A percentile compares a stretch with the other conserved stretches of the same genome.
These are phyloP conservation scores for Podarcis siculus DNA, from an alignment of 2,797 vertebrate genomes.

Conservation along the genomic window DNA sequence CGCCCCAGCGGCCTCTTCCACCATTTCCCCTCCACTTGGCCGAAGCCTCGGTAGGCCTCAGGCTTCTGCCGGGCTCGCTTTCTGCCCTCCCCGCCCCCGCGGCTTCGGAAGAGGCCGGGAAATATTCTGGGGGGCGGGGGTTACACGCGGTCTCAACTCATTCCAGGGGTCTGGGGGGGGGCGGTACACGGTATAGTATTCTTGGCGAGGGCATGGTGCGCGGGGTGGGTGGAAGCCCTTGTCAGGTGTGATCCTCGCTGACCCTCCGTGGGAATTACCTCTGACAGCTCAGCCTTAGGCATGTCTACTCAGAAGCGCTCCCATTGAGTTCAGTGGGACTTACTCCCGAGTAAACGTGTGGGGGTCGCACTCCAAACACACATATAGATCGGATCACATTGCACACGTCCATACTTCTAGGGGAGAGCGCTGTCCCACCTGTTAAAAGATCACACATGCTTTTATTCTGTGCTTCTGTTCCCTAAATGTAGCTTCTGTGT, in stretches of 20 bases:
- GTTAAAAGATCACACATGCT: too few relatives aligned
- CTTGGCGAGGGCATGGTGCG: too few relatives aligned
- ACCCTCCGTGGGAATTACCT: neutral
- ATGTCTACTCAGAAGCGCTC: neutral
- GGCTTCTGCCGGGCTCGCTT: conserved; percentile 55
- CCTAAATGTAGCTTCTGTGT: neutral
- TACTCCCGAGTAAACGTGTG: neutral
- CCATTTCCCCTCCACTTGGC: neutral
- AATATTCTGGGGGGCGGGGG: conserved; percentile 7
- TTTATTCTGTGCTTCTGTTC: too few relatives aligned
- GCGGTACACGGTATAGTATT: too few relatives aligned
- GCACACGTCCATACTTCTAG: neutral
- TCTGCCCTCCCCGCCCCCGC: neutral
- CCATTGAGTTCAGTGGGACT: neutral
- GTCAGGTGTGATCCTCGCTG: neutral
- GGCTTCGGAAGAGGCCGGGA: neutral
- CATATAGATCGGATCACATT: neutral
- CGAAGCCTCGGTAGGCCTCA: conserved; percentile 57
- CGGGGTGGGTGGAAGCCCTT: too few relatives aligned
- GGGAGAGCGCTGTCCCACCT: too few relatives aligned
- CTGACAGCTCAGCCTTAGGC: neutral
- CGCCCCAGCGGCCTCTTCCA: neutral
- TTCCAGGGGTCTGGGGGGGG: too few relatives aligned
- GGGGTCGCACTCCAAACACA: neutral
- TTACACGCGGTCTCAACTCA: neutral